Conservation (phyloP, 2,888 invertebrate species). For the Scrobipalpa atriplicella region DNA sequence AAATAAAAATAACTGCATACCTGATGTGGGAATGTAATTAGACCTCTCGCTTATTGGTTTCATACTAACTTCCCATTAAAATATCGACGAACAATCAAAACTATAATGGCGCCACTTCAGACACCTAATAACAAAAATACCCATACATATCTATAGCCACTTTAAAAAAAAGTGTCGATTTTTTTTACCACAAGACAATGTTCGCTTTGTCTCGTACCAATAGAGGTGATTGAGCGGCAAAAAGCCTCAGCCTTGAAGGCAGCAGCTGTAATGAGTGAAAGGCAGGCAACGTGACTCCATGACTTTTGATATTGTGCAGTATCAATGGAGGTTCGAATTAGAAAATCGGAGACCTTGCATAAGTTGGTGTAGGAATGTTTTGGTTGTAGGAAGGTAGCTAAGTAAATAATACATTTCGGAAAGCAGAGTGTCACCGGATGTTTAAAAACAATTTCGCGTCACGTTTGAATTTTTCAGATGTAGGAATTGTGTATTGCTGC, state of each 20-base stretch:
- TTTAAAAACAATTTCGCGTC: background rate
- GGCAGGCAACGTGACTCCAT: conserved; percentile 67
- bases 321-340: conserved; percentile 8
- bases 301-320: conserved; percentile 49
- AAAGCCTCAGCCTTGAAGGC: conserved; percentile 64
- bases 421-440: background rate
- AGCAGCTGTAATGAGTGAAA: conserved; percentile 75
- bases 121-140: conserved; percentile 15
- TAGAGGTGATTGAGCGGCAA: conserved; percentile 61
- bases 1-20: no score
- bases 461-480: no score
- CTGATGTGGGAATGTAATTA: no score
- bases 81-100: background rate
- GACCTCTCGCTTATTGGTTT: no score
- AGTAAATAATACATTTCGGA: background rate
- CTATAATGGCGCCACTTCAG: background rate
- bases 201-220: conserved; percentile 48
- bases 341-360: conserved; percentile 14
- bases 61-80: no score
- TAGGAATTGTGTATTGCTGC: no score
- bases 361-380: background rate
- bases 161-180: background rate
- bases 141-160: background rate
- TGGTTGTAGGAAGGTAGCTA: background rate
- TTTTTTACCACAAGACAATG: conserved; percentile 45